phyloP scores from a whole-genome alignment of 2,888 invertebrate species.

The Leistus spinibarbis region DNA sequence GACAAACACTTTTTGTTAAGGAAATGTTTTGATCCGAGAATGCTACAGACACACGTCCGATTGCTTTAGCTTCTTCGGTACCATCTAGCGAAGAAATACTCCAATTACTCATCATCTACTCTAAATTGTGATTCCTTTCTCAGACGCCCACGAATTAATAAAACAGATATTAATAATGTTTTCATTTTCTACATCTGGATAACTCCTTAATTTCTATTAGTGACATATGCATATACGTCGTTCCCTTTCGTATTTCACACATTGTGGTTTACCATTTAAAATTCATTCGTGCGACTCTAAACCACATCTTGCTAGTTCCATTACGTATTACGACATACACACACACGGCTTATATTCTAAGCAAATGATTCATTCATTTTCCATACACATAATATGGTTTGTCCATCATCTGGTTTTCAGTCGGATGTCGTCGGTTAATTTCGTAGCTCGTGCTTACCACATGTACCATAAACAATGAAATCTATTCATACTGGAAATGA shows the following conservation, averaged over 20 bases:
- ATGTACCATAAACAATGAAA: not conserved
- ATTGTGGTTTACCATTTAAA: not conserved
- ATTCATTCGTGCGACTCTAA: not conserved
- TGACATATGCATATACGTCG: not conserved
- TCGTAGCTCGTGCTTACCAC: constrained; percentile 1
- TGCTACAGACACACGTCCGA: too few species aligned
- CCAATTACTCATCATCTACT: too few species aligned
- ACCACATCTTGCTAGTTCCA: not conserved
- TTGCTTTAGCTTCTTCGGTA: too few species aligned
- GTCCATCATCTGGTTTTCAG: not conserved
- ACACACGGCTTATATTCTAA: too few species aligned
- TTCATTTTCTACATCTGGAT: not conserved
- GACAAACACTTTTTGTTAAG: too few species aligned
- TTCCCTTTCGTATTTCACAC: not conserved
- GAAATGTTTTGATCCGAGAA: too few species aligned
- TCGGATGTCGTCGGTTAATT: not conserved
- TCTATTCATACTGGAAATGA: not conserved
- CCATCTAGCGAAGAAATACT: too few species aligned
- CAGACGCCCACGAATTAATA: not conserved
- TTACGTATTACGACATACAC: not conserved
- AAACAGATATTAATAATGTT: not conserved
- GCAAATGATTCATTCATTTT: not conserved
- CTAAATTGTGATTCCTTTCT: too few species aligned
- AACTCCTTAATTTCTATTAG: not conserved
- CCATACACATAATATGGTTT: not conserved